These are phyloP conservation scores for Mormyrops boulengeri DNA, from an alignment of 2,797 vertebrate species.

Conservation along the genomic window DNA sequence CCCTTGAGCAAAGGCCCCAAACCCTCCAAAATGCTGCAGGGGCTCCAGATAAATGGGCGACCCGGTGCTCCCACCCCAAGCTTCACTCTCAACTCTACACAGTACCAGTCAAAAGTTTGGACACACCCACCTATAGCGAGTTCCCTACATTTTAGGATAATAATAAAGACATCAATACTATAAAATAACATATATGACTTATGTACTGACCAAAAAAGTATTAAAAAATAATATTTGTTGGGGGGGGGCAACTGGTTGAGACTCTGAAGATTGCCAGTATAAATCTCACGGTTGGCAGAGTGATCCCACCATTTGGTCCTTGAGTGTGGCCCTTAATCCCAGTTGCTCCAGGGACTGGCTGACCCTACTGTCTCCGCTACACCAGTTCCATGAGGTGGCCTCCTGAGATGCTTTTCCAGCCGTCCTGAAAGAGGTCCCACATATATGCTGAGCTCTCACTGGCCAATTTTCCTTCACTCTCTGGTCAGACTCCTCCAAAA, in stretches of 20 bases:
- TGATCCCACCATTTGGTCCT: background rate
- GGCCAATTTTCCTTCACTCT: background rate
- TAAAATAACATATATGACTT: background rate
- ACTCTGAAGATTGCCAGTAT: background rate
- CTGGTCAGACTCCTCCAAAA: background rate
- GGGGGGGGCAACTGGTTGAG: background rate
- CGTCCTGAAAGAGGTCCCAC: too few species aligned
- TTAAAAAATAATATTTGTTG: background rate
- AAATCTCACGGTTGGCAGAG: background rate
- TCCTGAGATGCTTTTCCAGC: too few species aligned
- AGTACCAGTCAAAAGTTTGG: background rate
- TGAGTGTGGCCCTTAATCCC: background rate
- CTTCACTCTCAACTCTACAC: background rate
- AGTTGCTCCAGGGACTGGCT: background rate
- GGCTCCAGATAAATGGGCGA: background rate
- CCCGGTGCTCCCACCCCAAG: background rate
- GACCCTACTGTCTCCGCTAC: too few species aligned
- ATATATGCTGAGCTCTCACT: background rate
- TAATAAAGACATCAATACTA: background rate
- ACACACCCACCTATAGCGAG: background rate
- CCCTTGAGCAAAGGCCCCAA: background rate
- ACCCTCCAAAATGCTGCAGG: background rate
- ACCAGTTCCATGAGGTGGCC: too few species aligned
- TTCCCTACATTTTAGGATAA: background rate
- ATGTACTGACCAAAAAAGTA: background rate